Evolutionary conservation across 2,797 vertebrate genomes (phyloP).

Genomic region (Euphonia xanthogaster): DNA sequence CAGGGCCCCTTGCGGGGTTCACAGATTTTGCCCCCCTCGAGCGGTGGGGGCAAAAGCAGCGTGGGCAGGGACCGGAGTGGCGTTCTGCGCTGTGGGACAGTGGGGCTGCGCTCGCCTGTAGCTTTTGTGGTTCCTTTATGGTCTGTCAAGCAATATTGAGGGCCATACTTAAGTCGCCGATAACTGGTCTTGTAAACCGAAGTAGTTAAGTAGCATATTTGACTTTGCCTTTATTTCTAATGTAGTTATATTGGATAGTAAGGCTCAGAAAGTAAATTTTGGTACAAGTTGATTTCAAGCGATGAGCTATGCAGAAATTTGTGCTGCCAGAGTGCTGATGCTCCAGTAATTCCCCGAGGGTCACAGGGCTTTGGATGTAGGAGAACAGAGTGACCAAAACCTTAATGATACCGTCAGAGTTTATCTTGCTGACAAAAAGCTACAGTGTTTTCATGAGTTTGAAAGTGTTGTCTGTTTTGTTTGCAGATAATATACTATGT

Average conservation of each 20-base stretch:
- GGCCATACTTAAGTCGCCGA: neutral
- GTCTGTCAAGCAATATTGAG: neutral
- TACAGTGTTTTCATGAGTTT: neutral
- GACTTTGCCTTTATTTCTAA: neutral
- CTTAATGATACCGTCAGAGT: accelerated
- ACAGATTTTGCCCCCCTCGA: accelerated
- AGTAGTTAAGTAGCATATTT: neutral
- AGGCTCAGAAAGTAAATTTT: neutral
- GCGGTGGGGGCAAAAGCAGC: no score
- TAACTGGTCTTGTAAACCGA: neutral
- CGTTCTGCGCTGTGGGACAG: neutral
- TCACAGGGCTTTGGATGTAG: neutral
- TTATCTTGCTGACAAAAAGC: neutral
- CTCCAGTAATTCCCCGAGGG: neutral
- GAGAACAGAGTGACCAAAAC: neutral
- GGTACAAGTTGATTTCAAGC: neutral
- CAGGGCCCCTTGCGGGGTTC: no score
- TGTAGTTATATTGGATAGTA: neutral
- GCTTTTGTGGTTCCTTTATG: neutral
- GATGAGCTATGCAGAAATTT: neutral
- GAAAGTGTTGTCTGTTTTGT: neutral
- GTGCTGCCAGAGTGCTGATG: neutral
- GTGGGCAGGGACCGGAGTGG: neutral
- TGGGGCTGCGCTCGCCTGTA: neutral
- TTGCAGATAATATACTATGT: neutral